A percentile compares a stretch with the other conserved stretches of the same genome.
Evolutionary conservation across 2,888 invertebrate genomes (phyloP).

Genomic region (Luperina testacea): DNA sequence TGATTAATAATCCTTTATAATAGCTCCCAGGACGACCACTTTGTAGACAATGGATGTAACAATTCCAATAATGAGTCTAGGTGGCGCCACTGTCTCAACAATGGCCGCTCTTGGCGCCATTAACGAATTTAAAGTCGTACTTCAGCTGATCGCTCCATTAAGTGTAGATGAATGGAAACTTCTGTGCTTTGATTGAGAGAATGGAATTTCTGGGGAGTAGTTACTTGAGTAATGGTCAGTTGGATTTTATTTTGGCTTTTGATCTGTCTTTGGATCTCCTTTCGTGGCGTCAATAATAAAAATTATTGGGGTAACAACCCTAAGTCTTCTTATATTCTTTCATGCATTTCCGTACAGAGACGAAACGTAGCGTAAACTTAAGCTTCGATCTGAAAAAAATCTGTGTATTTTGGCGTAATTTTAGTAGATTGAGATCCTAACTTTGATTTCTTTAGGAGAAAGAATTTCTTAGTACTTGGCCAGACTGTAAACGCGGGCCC

Average conservation of each 20-base stretch:
- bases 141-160: conserved; percentile 67
- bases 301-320: too few species aligned
- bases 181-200: conserved; percentile 34
- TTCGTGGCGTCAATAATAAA: not conserved
- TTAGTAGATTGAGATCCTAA: not conserved
- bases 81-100: conserved; percentile 58
- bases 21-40: conserved; percentile 64
- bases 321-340: too few species aligned
- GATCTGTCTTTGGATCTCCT: not conserved
- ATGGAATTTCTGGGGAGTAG: conserved; percentile 10
- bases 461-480: too few species aligned
- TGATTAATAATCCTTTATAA: conserved; percentile 68
- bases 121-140: conserved; percentile 67
- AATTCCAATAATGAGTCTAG: conserved; percentile 72
- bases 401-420: not conserved
- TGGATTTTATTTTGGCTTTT: not conserved
- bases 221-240: not conserved
- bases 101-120: conserved; percentile 64
- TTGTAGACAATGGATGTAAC: conserved; percentile 65
- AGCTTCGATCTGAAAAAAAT: not conserved
- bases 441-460: too few species aligned
- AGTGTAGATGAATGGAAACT: conserved; percentile 54
- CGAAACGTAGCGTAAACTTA: too few species aligned
- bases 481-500: too few species aligned
- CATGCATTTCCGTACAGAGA: too few species aligned